Conservation (phyloP, 2,888 invertebrate species). For the Acrocera orbiculus region DNA sequence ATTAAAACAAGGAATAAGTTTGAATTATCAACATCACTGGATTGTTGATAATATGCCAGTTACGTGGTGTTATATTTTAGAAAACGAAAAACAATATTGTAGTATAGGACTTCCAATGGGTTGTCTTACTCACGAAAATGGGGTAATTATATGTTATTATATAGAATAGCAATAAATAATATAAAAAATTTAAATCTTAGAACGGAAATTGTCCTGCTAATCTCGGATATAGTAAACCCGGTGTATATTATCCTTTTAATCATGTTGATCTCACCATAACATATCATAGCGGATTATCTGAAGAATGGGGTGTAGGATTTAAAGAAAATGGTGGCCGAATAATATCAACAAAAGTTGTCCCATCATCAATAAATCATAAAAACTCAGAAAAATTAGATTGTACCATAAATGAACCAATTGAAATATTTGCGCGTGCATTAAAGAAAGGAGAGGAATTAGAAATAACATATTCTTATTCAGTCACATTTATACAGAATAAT, state of each 20-base stretch:
- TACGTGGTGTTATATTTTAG: slow-evolving; percentile 79
- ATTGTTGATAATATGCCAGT: slow-evolving; percentile 98
- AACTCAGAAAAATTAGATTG: slow-evolving; percentile 35
- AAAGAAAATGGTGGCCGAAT: slow-evolving; percentile 76
- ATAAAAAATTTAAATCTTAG: slow-evolving; percentile 7
- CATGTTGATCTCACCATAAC: slow-evolving; percentile 88
- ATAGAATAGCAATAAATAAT: background rate
- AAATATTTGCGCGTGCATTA: slow-evolving; percentile 44
- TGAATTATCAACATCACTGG: slow-evolving; percentile 99
- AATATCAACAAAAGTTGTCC: slow-evolving; percentile 53
- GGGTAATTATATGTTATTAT: slow-evolving; percentile 9
- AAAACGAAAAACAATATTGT: slow-evolving; percentile 65
- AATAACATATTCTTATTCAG: slow-evolving; percentile 74
- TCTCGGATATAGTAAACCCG: slow-evolving; percentile 40
- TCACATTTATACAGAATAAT: slow-evolving; percentile 62
- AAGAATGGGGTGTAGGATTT: slow-evolving; percentile 72
- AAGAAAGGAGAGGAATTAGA: slow-evolving; percentile 35
- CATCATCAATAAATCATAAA: slow-evolving; percentile 39
- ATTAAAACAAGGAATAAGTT: slow-evolving; percentile 76
- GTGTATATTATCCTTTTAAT: slow-evolving; percentile 86
- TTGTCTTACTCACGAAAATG: slow-evolving; percentile 68
- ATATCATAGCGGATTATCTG: slow-evolving; percentile 75
- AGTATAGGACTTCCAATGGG: slow-evolving; percentile 97
- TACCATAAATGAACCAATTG: slow-evolving; percentile 42
- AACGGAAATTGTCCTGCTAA: slow-evolving; percentile 41